Evolutionary conservation across 2,888 invertebrate species (phyloP).

Genomic region (Hydraecia micacea): DNA sequence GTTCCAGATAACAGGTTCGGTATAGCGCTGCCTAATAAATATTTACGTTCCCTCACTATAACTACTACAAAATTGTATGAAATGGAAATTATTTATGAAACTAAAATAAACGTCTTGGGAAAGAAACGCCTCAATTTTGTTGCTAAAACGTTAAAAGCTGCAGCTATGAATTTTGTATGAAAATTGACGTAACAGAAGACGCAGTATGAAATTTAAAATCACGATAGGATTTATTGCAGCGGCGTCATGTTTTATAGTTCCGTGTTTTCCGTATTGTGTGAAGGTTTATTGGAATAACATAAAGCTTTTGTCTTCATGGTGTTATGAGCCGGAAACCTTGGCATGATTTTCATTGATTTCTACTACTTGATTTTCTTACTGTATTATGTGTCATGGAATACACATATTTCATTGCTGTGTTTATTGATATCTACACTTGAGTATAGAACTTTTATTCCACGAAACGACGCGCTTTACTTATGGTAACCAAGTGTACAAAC

Average conservation of each 20-base stretch:
- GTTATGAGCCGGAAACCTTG: slow-evolving; percentile 13
- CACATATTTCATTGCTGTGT: background rate
- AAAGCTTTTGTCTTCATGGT: slow-evolving; percentile 62
- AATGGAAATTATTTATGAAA: slow-evolving; percentile 65
- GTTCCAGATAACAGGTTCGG: slow-evolving; percentile 58
- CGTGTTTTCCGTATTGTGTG: slow-evolving; percentile 67
- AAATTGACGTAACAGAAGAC: slow-evolving; percentile 75
- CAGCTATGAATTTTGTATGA: slow-evolving; percentile 76
- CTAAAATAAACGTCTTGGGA: slow-evolving; percentile 59
- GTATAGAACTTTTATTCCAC: background rate
- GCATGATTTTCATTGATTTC: slow-evolving; percentile 6
- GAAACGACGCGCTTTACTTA: background rate
- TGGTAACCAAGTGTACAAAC: background rate
- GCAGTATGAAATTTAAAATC: slow-evolving; percentile 75
- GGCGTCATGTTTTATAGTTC: slow-evolving; percentile 70
- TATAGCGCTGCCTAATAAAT: slow-evolving; percentile 65
- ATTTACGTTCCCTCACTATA: slow-evolving; percentile 62
- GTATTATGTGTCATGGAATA: slow-evolving; percentile 1
- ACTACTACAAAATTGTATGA: slow-evolving; percentile 58
- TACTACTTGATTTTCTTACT: no score
- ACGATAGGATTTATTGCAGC: slow-evolving; percentile 70
- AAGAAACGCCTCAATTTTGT: slow-evolving; percentile 64
- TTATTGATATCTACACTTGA: background rate
- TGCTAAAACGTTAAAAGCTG: slow-evolving; percentile 66
- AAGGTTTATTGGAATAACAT: slow-evolving; percentile 68